Evolutionary conservation across 2,113 vertebrate genomes (phyloP).

Genomic region (Symphodus melops): DNA sequence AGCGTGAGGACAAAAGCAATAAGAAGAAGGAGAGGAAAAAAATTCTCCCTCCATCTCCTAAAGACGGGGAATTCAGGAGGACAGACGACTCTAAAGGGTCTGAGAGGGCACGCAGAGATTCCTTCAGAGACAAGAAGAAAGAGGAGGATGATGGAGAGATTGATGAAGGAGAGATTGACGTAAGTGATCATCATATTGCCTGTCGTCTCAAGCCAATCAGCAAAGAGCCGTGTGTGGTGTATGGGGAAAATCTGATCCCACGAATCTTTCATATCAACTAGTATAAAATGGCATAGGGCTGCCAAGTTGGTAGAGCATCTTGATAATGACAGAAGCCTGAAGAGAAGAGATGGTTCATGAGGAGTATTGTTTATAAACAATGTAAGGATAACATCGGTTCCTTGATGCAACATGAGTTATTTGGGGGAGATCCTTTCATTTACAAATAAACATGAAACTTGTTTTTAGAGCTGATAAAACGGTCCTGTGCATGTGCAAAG

Average conservation of each 20-base stretch:
- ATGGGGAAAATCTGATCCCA: neutral
- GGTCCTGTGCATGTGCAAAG: no score
- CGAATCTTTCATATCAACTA: neutral
- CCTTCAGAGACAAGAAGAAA: constrained; percentile 91
- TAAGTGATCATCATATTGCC: constrained; percentile 81
- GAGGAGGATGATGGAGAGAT: constrained; percentile 97
- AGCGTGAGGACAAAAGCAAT: constrained; percentile 77
- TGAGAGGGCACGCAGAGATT: constrained; percentile 84
- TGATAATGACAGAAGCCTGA: neutral
- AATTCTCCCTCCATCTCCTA: constrained; percentile 77
- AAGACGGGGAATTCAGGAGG: constrained; percentile 61
- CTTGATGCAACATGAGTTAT: no score
- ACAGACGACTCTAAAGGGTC: constrained; percentile 62
- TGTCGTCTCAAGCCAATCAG: neutral
- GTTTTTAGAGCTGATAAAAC: no score
- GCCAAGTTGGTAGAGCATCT: neutral
- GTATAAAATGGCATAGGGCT: neutral
- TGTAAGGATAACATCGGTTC: no score
- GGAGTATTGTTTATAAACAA: neutral
- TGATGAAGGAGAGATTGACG: constrained; percentile 97
- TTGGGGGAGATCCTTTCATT: no score
- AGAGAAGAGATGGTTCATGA: neutral
- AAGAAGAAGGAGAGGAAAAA: constrained; percentile 77
- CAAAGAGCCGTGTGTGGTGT: neutral
- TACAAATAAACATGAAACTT: no score